Percentiles rank a stretch among this genome's conserved stretches.
phyloP scores from a whole-genome alignment of 2,797 vertebrate genomes.

The Synanceia verrucosa region DNA sequence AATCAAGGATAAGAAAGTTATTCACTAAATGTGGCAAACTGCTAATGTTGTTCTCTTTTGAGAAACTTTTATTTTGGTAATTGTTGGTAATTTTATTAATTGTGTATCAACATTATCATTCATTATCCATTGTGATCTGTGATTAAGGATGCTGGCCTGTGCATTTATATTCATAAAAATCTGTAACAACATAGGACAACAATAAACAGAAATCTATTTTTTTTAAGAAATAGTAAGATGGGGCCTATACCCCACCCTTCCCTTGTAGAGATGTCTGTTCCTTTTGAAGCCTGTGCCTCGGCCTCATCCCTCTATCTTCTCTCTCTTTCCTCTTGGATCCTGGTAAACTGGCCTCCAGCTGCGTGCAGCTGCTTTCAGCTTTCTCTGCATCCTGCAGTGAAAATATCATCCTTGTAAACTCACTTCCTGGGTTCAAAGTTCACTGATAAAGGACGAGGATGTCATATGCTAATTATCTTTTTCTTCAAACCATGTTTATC shows the following conservation, averaged over 20 bases:
- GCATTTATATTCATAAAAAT: too few relatives aligned
- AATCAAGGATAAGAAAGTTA: neutral
- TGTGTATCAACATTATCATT: neutral
- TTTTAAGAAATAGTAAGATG: neutral
- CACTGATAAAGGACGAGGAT: conserved; percentile 55
- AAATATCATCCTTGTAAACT: conserved; percentile 57
- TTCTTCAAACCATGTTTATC: conserved; percentile 34
- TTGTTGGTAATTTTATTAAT: neutral
- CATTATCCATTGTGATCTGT: neutral
- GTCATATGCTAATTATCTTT: conserved; percentile 64
- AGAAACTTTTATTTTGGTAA: neutral
- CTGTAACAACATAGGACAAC: too few relatives aligned
- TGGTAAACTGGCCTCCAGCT: conserved; percentile 75
- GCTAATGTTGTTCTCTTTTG: neutral
- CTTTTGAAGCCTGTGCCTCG: conserved; percentile 39
- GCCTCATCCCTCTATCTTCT: conserved; percentile 43
- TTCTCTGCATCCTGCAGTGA: conserved; percentile 50
- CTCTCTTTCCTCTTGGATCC: conserved; percentile 33
- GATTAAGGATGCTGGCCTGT: neutral
- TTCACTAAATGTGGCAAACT: neutral
- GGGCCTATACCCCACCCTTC: neutral
- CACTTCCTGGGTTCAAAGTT: conserved; percentile 74
- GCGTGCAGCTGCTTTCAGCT: conserved; percentile 82
- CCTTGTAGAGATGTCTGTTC: conserved; percentile 1
- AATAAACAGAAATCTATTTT: too few relatives aligned